These are phyloP conservation scores for Ypsolopha sequella DNA, from an alignment of 2,888 invertebrate species.

Conservation along the genomic window DNA sequence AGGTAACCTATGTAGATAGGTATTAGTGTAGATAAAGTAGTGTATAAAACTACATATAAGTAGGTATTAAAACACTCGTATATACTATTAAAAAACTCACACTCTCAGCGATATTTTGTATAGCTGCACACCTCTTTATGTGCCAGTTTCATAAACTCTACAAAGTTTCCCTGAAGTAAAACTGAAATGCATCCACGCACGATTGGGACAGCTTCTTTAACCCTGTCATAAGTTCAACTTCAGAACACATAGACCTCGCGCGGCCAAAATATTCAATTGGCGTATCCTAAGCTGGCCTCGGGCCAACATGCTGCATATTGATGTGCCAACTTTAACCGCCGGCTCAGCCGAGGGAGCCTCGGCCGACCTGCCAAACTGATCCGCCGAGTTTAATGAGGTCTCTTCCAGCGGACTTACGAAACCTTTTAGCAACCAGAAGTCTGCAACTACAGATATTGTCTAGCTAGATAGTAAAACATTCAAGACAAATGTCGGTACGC, in stretches of 20 bases:
- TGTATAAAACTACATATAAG: no score
- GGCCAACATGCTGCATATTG: slow-evolving; percentile 55
- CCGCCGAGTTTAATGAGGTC: slow-evolving; percentile 39
- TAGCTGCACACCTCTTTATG: no score
- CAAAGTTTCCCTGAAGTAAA: background rate
- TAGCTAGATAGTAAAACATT: no score
- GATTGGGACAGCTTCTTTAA: slow-evolving; percentile 24
- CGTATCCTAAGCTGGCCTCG: slow-evolving; percentile 52
- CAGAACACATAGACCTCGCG: slow-evolving; percentile 32
- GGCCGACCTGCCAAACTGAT: slow-evolving; percentile 45
- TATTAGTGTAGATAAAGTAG: no score
- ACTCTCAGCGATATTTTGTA: no score
- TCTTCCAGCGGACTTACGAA: slow-evolving; percentile 6
- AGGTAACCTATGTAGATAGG: no score
- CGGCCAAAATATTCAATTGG: slow-evolving; percentile 62
- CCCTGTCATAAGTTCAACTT: slow-evolving; percentile 48
- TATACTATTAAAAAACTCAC: no score
- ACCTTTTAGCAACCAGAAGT: no score
- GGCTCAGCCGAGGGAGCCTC: slow-evolving; percentile 46
- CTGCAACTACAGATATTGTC: no score
- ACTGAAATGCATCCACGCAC: slow-evolving; percentile 14
- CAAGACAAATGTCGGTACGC: no score
- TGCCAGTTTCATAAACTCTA: no score
- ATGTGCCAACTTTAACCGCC: slow-evolving; percentile 55
- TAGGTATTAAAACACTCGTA: no score